Evolutionary conservation across 1,140 invertebrate genomes (phyloP).

Genomic region (Triops longicaudatus): DNA sequence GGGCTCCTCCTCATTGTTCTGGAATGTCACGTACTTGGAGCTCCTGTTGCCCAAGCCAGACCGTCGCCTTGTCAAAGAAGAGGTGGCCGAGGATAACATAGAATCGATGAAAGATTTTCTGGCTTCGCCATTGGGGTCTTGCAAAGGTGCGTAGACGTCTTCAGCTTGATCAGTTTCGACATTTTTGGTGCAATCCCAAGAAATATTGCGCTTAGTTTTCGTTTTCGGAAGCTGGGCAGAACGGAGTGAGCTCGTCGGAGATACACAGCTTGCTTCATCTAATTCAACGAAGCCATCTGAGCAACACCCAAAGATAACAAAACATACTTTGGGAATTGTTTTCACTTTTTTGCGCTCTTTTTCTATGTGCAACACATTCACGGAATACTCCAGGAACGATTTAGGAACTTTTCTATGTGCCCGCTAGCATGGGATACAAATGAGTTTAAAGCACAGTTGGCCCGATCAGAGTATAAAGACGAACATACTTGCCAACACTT

Average conservation of each 20-base stretch:
- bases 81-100: neutral
- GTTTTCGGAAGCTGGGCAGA: neutral
- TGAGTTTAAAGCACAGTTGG: neutral
- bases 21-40: slow-evolving; percentile 6
- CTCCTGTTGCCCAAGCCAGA: neutral
- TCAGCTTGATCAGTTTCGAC: neutral
- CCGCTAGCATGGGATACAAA: neutral
- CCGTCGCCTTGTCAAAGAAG: neutral
- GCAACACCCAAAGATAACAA: neutral
- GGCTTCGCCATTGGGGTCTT: neutral
- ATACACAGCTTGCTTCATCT: neutral
- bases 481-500: neutral
- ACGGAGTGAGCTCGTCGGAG: neutral
- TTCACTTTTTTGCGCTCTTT: neutral
- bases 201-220: neutral
- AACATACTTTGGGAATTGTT: slow-evolving; percentile 2
- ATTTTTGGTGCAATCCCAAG: slow-evolving; percentile 2
- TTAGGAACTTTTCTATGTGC: neutral
- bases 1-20: neutral
- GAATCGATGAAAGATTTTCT: neutral
- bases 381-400: neutral
- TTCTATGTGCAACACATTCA: neutral
- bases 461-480: neutral
- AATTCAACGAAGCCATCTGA: neutral
- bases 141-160: neutral